Conservation (phyloP, 2,113 vertebrate genomes). For the Furnarius figulus region DNA sequence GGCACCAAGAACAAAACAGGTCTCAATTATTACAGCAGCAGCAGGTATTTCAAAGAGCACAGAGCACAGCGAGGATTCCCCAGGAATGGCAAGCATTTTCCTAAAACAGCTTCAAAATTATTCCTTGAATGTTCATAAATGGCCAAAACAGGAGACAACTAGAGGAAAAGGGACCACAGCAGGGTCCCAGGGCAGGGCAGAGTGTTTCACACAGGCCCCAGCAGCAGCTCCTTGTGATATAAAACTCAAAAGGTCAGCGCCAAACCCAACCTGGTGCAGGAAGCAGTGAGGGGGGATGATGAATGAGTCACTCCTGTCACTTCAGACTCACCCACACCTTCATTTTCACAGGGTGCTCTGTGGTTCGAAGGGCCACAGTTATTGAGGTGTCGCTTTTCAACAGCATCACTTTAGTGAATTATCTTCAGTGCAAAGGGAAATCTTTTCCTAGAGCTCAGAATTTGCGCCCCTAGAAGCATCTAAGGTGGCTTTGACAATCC, state of each 20-base stretch:
- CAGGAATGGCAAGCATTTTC: background rate
- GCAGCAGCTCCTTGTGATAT: background rate
- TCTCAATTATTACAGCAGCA: background rate
- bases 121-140: background rate
- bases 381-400: accelerated
- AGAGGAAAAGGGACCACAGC: background rate
- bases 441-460: background rate
- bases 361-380: background rate
- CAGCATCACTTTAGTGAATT: accelerated
- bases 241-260: background rate
- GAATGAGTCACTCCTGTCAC: background rate
- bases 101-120: background rate
- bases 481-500: background rate
- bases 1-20: background rate
- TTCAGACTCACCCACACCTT: background rate
- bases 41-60: background rate
- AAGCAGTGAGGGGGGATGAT: background rate
- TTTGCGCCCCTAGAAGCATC: background rate
- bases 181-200: background rate
- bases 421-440: background rate
- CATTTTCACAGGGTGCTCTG: background rate
- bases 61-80: background rate
- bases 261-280: background rate
- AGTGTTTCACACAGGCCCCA: accelerated
- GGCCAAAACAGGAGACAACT: background rate